These are phyloP conservation scores for Garrulus glandarius DNA, from an alignment of 2,797 vertebrate species.

Conservation along the genomic window DNA sequence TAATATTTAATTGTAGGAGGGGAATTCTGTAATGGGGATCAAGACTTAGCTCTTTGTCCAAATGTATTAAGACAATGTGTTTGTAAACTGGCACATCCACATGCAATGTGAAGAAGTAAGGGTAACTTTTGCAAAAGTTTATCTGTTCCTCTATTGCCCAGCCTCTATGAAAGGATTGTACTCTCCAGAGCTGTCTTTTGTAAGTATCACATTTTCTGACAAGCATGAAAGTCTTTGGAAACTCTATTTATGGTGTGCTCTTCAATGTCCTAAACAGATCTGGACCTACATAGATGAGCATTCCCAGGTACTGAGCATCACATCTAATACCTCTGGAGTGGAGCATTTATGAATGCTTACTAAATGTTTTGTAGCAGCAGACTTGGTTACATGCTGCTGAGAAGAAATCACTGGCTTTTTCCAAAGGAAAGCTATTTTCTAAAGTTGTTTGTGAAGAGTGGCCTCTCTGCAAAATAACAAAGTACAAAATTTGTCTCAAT, in stretches of 20 bases:
- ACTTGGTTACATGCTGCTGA: neutral
- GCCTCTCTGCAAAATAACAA: neutral
- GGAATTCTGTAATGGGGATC: neutral
- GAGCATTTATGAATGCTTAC: neutral
- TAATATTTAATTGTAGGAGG: neutral
- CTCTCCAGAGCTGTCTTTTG: neutral
- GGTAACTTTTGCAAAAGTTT: neutral
- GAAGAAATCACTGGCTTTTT: neutral
- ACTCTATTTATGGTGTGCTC: neutral
- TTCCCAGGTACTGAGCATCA: neutral
- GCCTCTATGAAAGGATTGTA: neutral
- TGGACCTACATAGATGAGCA: neutral
- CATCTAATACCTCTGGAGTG: neutral
- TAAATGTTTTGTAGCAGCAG: neutral
- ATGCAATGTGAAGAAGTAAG: neutral
- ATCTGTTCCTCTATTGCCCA: neutral
- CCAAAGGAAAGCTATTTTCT: neutral
- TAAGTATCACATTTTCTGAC: neutral
- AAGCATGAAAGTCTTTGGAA: neutral
- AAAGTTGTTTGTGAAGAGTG: neutral
- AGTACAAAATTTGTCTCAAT: neutral
- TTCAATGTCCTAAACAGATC: neutral
- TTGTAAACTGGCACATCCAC: neutral
- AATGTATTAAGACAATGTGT: neutral
- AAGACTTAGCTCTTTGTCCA: neutral